Evolutionary conservation across 2,113 vertebrate genomes (phyloP), one percentile per base, ranked within the genome.

Genomic region (Noturus placidus): DNA sequence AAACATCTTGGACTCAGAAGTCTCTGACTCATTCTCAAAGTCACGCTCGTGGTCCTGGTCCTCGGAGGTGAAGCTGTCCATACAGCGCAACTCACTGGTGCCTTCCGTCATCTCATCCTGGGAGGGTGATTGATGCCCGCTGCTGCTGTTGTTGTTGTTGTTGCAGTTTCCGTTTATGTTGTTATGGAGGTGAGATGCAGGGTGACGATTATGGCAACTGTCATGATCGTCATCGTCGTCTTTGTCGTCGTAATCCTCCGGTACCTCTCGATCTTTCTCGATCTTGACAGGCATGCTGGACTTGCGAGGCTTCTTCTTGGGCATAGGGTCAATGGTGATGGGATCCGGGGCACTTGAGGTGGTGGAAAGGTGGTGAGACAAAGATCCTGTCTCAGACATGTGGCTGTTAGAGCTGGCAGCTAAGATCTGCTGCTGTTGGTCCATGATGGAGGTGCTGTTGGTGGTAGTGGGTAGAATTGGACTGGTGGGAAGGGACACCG

Each of bases 261-360:
- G 97, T 4, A 98, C 98, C 79, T 98, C 97, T 30, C 99, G 95
- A 91, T 99, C 98, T 92, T 99, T 99, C 92, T 99, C 98, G 74
- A 99, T 99, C 95, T 99, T 99, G 38, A 99, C 98, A 83, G 98
- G 98, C 98, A 99, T 99, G 93, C 98, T 99, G 0, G 98, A 99
- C 91, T 99, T 99, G 78, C 98, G 96, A 87, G 98, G 98, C 89
- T 99, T 99, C 94, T 99, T 99, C 93, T 99, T 99, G 52, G 98
- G 98, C 0, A 96, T 97, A 74, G 97, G 96, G 87, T 99, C 98
- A 57, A 93, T 91, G 88, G 80, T 91, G 87, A 90, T 94, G 77
- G 96, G 93, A 1, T 95, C 94, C 82, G 97, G 96, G 70, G 95
- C 94, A 82, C 89, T 92, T 13, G 94, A 93, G 92, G 96, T 95